Evolutionary conservation across 2,113 vertebrate species (phyloP).

Genomic region (Carettochelys insculpta): DNA sequence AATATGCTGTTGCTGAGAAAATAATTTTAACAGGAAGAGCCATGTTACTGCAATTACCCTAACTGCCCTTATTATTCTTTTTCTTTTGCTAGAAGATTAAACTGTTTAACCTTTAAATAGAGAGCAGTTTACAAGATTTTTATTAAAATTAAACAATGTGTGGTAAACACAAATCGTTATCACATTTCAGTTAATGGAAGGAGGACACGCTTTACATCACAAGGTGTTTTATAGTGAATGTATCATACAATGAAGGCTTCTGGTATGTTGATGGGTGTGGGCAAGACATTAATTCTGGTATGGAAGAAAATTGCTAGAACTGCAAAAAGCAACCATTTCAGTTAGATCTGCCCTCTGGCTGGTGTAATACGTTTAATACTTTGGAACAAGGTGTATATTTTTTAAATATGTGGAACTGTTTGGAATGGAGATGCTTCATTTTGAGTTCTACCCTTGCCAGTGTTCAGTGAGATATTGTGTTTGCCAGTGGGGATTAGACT

Average conservation of each 20-base stretch:
- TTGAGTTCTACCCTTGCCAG: background rate
- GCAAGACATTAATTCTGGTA: background rate
- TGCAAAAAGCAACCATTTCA: rapidly evolving
- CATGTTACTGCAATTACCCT: background rate
- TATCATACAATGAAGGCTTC: background rate
- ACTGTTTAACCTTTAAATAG: background rate
- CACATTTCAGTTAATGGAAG: rapidly evolving
- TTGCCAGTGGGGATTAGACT: background rate
- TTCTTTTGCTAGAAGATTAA: background rate
- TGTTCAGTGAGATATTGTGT: rapidly evolving
- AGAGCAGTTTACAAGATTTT: background rate
- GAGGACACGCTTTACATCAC: background rate
- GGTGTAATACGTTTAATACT: rapidly evolving
- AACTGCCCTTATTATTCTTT: background rate
- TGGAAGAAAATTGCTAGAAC: background rate
- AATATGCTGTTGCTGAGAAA: background rate
- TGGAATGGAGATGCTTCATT: rapidly evolving
- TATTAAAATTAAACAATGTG: rapidly evolving
- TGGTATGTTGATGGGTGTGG: rapidly evolving
- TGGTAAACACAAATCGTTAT: rapidly evolving
- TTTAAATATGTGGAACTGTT: rapidly evolving
- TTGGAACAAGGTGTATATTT: rapidly evolving
- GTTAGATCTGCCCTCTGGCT: rapidly evolving
- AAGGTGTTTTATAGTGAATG: background rate
- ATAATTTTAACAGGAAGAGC: background rate